Evolutionary conservation across 2,113 vertebrate species (phyloP), one percentile per base, ranked within the genome.

Genomic region (Sander vitreus): DNA sequence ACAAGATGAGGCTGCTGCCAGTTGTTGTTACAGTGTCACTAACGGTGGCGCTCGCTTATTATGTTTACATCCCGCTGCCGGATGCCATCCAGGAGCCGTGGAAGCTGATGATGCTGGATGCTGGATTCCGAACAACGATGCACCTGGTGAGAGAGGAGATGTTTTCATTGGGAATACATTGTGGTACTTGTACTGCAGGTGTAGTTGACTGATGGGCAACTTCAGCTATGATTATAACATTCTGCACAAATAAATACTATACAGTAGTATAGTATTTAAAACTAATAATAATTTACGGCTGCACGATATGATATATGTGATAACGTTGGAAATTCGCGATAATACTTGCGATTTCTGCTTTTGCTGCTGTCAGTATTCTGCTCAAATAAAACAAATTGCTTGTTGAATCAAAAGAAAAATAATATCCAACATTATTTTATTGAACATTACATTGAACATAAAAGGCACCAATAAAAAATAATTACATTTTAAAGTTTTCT

Each of bases 31-130:
- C 86, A 0, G 55, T 92, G 66, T 58, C 85, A 21, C 53, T 93
- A 14, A 63, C 95, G 19, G 91, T 92, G 19, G 78, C 93, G 25
- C 2, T 92, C 33, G 96, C 96, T 30, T 98, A 97, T 74, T 94
- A 90, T 62, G 27, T 94, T 6, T 94, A 92, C 88, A 65, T n/a
- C 4, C 93, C 94, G n/a, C 59, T 95, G 68, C 93, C 94, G 4
- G 89, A 85, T 8, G 55, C 3, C 64, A 90, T 94, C 81, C 73
- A 90, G 72, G 78, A 94, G 74, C 91, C 84, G 14, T 94, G 93
- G 93, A 94, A 88, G 76, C 60, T 95, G 72, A 88, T 92, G 89
- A 3, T 92, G 65, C 15, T 94, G 81, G 92, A 90, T 33, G 89
- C 89, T 0, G 50, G n/a, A 0, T 75, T 93, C 64, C 76, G 92